phyloP scores from a whole-genome alignment of 2,113 vertebrate genomes.

The Carollia perspicillata region DNA sequence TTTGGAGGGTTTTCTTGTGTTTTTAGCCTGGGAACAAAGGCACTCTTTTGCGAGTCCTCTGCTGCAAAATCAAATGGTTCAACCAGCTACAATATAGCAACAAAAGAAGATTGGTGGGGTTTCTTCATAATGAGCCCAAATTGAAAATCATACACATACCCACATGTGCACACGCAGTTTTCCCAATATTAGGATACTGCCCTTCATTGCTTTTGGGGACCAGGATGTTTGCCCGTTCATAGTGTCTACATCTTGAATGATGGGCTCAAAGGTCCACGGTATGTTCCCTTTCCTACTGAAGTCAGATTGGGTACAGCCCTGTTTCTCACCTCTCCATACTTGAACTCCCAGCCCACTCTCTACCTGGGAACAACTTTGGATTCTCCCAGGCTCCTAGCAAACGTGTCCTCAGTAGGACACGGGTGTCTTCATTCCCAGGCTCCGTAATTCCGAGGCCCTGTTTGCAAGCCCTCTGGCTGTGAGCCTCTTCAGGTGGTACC shows the following conservation, averaged over 20 bases:
- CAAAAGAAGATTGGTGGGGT: neutral
- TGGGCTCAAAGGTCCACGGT: neutral
- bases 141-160: neutral
- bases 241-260: neutral
- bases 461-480: neutral
- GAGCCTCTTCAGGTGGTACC: rapidly evolving
- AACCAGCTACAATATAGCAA: neutral
- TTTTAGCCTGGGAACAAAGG: neutral
- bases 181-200: neutral
- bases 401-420: neutral
- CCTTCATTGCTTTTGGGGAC: neutral
- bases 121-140: neutral
- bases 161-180: neutral
- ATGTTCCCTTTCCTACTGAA: neutral
- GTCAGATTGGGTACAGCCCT: neutral
- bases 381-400: neutral
- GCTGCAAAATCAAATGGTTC: neutral
- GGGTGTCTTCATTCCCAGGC: no score
- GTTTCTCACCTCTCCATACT: neutral
- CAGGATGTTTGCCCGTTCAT: neutral
- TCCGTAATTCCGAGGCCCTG: neutral
- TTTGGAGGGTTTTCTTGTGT: neutral
- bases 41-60: neutral
- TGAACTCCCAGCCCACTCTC: neutral
- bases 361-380: neutral